These are phyloP conservation scores for Parnassius orleans DNA, from an alignment of 2,888 invertebrate species.

Conservation along the genomic window DNA sequence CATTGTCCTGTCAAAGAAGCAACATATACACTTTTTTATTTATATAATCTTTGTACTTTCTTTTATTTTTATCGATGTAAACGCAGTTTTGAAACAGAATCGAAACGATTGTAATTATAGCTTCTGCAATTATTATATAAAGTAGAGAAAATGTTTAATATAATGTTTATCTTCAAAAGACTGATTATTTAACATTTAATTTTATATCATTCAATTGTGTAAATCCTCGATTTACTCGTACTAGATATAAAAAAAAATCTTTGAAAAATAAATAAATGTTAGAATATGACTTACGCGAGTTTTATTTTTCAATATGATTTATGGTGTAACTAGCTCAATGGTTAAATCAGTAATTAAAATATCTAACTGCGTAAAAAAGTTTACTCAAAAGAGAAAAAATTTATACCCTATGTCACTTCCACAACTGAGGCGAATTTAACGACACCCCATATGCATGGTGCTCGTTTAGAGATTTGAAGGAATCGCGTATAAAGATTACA, in stretches of 20 bases:
- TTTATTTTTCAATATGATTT: slow-evolving; percentile 28
- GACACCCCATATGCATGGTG: too few relatives aligned
- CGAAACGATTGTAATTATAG: slow-evolving; percentile 4
- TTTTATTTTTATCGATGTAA: slow-evolving; percentile 4
- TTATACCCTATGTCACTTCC: too few relatives aligned
- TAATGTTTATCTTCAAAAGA: slow-evolving; percentile 74
- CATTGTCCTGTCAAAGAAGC: not conserved
- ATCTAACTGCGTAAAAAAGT: too few relatives aligned
- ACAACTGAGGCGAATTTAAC: too few relatives aligned
- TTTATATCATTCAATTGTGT: slow-evolving; percentile 48
- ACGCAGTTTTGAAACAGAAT: slow-evolving; percentile 14
- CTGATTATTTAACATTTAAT: slow-evolving; percentile 74
- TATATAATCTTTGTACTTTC: not conserved
- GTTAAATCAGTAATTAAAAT: too few relatives aligned
- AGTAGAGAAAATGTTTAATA: slow-evolving; percentile 37
- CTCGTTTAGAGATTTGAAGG: too few relatives aligned
- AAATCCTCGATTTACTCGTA: slow-evolving; percentile 62
- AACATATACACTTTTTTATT: not conserved
- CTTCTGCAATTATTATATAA: slow-evolving; percentile 6
- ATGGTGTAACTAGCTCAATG: too few relatives aligned
- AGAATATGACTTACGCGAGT: slow-evolving; percentile 42
- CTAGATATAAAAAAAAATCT: slow-evolving; percentile 64
- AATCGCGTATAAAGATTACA: too few relatives aligned
- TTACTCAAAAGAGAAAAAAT: too few relatives aligned
- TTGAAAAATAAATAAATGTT: slow-evolving; percentile 61